Evolutionary conservation across 2,113 vertebrate genomes (phyloP), one percentile per base, ranked within the genome.

Genomic region (Hystrix cristata): DNA sequence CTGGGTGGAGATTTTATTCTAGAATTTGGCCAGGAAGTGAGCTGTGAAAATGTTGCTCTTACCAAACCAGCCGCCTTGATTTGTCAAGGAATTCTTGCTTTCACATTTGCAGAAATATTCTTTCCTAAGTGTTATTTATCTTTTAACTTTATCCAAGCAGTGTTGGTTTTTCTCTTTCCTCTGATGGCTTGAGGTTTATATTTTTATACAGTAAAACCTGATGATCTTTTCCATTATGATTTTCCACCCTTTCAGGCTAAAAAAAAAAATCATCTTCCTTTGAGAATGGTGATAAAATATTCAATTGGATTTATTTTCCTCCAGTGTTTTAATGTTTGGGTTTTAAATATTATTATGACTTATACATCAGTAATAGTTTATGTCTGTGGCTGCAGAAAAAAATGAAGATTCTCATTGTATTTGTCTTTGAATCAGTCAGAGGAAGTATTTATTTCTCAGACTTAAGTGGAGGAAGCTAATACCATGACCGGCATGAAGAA

Each of bases 281-380:
- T 82, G 46, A 78, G 10, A 88, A 62, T 55, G 84, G 46, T 74
- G 2, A 79, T 46, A 48, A 92, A 78, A 89, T 72, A 76, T 43
- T 91, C 76, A 34, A 62, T 72, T 78, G 19, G 15, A 53, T 18
- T 69, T 55, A 76, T 79, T 95, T 95, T 87, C 46, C 82, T 94
- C 12, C 60, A 53, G 19, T 43, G n/a, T 86, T 78, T 57, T 48
- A 65, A 14, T 79, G 57, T 65, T 91, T 79, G 43, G 60, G 72
- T 46, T 55, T 23, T 53, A 67, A 51, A 65, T 46, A 57, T 53
- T 21, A 87, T 55, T 86, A 65, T 55, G 15, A 84, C 21, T 53
- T 25, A 65, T 25, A 18, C 46, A 25, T 65, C 60, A 59, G 74
- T 84, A 78, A 51, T 87, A 72, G 62, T 59, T 90, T 81, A 82